Conservation (phyloP, 2,888 invertebrate species). For the Dasypogon diadema region DNA sequence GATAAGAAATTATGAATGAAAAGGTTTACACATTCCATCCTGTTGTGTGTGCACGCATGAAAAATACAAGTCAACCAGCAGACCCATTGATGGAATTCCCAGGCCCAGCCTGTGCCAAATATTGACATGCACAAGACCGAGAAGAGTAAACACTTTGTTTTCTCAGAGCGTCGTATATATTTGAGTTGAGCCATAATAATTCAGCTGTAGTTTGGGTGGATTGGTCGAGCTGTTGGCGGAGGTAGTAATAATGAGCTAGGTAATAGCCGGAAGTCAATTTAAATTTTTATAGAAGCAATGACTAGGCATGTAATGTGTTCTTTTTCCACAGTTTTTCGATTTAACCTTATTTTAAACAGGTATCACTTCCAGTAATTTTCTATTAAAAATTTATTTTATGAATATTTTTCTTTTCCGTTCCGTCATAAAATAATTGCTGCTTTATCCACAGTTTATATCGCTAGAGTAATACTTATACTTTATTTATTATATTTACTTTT, state of each 20-base stretch:
- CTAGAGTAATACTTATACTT: no score
- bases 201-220: not conserved
- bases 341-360: no score
- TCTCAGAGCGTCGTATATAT: no score
- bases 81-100: not conserved
- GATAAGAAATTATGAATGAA: conserved; percentile 45
- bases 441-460: no score
- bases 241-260: not conserved
- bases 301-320: no score
- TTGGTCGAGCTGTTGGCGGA: not conserved
- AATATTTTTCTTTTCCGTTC: no score
- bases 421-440: no score
- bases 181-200: not conserved
- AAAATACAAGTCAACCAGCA: conserved; percentile 29
- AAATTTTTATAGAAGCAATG: conserved; percentile 8
- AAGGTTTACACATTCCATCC: conserved; percentile 26
- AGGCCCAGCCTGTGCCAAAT: conserved; percentile 2
- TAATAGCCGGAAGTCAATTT: conserved; percentile 29
- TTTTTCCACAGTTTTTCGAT: no score
- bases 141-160: no score
- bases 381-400: no score
- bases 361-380: no score
- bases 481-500: no score
- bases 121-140: not conserved
- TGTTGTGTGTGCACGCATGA: conserved; percentile 26